Conservation (phyloP, 2,797 vertebrate species). For the Eupleurogrammus muticus region DNA sequence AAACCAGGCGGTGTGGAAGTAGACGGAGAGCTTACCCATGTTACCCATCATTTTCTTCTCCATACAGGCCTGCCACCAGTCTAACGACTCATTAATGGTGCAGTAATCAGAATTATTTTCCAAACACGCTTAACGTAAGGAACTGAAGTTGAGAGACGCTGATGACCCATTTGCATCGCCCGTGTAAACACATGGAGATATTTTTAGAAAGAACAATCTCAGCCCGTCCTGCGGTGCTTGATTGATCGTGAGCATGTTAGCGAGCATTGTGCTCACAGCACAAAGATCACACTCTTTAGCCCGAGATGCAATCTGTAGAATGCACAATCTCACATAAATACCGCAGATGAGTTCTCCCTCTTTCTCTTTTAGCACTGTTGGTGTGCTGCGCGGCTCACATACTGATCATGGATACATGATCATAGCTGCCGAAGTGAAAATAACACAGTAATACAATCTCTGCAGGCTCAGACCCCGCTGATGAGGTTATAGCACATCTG, state of each 20-base stretch:
- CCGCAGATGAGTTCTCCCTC: background rate
- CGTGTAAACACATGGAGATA: no score
- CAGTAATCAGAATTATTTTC: background rate
- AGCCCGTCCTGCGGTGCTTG: no score
- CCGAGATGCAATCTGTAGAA: no score
- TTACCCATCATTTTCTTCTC: no score
- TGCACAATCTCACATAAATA: background rate
- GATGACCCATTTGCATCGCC: no score
- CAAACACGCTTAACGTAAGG: background rate
- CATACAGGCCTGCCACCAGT: no score
- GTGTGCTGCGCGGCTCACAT: background rate
- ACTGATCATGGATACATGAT: background rate
- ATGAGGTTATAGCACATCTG: background rate
- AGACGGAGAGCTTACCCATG: no score
- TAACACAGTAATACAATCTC: background rate
- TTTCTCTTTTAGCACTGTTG: slow-evolving; percentile 3
- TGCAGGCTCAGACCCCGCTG: slow-evolving; percentile 3
- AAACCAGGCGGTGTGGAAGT: no score
- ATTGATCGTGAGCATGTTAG: background rate
- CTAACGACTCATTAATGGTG: no score
- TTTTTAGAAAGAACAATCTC: background rate
- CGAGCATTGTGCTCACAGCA: slow-evolving; percentile 3
- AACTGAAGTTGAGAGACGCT: background rate
- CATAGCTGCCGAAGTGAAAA: background rate
- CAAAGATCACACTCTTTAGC: background rate